Conservation (phyloP, 2,797 vertebrate genomes). For the Manis javanica region DNA sequence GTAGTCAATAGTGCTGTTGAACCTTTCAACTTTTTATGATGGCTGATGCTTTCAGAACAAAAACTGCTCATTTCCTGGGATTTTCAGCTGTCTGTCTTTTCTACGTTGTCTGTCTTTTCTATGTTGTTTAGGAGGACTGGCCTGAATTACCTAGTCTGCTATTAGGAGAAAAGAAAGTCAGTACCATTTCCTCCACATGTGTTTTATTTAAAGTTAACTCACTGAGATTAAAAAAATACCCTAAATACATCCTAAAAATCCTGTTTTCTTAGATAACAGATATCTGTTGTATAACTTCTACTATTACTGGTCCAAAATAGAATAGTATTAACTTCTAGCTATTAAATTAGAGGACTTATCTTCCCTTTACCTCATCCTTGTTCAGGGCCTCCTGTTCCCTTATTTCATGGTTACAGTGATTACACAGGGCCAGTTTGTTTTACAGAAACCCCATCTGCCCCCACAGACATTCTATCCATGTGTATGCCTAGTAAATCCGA, state of each 20-base stretch:
- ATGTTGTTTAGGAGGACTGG: neutral
- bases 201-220: slow-evolving; percentile 31
- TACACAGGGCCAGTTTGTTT: neutral
- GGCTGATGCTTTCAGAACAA: neutral
- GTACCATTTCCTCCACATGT: neutral
- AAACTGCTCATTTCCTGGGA: neutral
- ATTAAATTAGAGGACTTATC: neutral
- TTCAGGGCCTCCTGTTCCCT: neutral
- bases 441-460: neutral
- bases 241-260: neutral
- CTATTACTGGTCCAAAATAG: neutral
- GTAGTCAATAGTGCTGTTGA: neutral
- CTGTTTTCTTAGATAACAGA: neutral
- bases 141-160: neutral
- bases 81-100: neutral
- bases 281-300: neutral
- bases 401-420: neutral
- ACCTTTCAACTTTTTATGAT: neutral
- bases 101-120: neutral
- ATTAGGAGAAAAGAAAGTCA: neutral
- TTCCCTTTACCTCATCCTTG: slow-evolving; percentile 1
- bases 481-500: neutral
- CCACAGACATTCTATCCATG: neutral
- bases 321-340: neutral
- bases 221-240: slow-evolving; percentile 4